Base-by-base conservation (phyloP, 2,888 invertebrate genomes). In the Acrobasis consociella region DNA sequence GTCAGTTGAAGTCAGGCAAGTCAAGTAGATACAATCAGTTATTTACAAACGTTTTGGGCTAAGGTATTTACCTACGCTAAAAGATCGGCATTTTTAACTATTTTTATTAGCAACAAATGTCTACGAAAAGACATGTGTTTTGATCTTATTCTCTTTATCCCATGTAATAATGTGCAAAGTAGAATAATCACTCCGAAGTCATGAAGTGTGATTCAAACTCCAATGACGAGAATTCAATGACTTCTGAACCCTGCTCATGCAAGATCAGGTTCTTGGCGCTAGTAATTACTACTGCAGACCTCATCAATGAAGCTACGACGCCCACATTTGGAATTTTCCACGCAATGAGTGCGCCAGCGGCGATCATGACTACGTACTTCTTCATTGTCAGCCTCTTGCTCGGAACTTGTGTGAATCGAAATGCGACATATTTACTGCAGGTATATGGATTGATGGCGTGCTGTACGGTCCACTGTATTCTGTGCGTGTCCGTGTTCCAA, bases 301-400 rank as follows among this genome's bases (percentile, higher is more conserved):
- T 88, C 0, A 88, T 89, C 58, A 88, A 87, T 62, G 89, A 87
- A 69, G 76, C 85, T 61, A 67, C 82, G 15, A 85, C 87, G 1
- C 71, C 69, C 5, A 76, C 76, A 0, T 64, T 79, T 11, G 80
- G 80, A 8, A 71, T 81, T n/a, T 63, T 76, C 0, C 87, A 90
- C 62, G 80, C 89, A 1, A 60, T 87, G 7, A 51, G 82, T n/a
- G 78, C 82, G 9, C 90, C 91, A 1, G 66, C 82, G 9, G 75
- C 87, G 16, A 72, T 89, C 49, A 78, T 85, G 22, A 78, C 83
- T 0, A 83, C 81, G 0, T 86, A 77, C 58, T 72, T 86, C 37
- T 86, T 87, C 62, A 70, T 87, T 15, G 76, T 75, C 0, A 69
- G 76, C 22, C 76, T 86, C 22, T 64, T 83, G 0, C 63, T 85